These are phyloP conservation scores for Lasioglossum oenotherae DNA, from an alignment of 2,888 invertebrate species.

Conservation along the genomic window DNA sequence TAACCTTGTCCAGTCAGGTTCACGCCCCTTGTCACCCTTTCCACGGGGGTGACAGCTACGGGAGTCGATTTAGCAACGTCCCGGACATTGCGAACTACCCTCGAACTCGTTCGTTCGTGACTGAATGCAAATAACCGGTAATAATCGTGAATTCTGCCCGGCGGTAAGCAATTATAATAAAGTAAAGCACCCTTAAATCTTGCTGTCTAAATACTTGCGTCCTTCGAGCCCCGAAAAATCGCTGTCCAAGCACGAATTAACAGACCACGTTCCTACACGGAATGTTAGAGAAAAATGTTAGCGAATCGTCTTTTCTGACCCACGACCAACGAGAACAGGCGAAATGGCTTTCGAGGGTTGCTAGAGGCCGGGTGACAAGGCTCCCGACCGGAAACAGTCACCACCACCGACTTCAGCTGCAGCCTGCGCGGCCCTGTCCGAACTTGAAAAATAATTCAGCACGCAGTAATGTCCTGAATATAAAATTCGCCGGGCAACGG, in stretches of 20 bases:
- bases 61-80: constrained; percentile 8
- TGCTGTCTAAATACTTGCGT: not conserved
- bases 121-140: not conserved
- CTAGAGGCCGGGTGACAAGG: constrained; percentile 54
- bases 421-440: constrained; percentile 54
- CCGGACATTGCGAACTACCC: not conserved
- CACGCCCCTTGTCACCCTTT: constrained; percentile 40
- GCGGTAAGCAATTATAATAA: not conserved
- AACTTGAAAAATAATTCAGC: constrained; percentile 72
- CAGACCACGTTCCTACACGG: not conserved
- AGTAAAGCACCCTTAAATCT: not conserved
- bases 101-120: not conserved
- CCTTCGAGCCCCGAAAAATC: constrained; percentile 7
- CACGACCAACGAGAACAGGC: not conserved
- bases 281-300: constrained; percentile 28
- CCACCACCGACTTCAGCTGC: constrained; percentile 32
- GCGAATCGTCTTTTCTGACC: constrained; percentile 17
- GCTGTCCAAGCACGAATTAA: not conserved
- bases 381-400: constrained; percentile 56
- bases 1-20: constrained; percentile 60
- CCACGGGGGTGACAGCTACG: constrained; percentile 1
- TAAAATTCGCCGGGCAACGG: constrained; percentile 62
- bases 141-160: not conserved
- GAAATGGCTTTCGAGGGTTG: constrained; percentile 48
- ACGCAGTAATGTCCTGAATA: constrained; percentile 68